phyloP scores from a whole-genome alignment of 2,888 invertebrate genomes.

The Desoria tigrina region DNA sequence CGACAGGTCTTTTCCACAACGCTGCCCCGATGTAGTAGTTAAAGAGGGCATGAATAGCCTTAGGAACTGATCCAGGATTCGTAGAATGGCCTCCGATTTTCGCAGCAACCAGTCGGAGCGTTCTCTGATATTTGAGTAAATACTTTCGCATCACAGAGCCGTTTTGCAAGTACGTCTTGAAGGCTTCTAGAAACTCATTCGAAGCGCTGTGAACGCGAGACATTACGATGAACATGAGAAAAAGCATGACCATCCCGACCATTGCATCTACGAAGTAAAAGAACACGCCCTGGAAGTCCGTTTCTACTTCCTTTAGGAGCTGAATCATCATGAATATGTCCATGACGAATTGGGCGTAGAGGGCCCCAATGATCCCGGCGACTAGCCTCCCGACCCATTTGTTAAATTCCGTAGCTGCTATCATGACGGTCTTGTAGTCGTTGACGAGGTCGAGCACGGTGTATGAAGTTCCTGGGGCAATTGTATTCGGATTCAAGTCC shows the following conservation, averaged over 20 bases:
- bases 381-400: conserved; percentile 35
- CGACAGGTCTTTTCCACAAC: conserved; percentile 45
- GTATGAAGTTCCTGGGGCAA: conserved; percentile 36
- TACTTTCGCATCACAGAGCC: conserved; percentile 32
- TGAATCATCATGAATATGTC: conserved; percentile 43
- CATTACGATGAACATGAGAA: conserved; percentile 28
- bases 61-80: conserved; percentile 32
- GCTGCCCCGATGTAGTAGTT: conserved; percentile 45
- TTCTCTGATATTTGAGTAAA: conserved; percentile 30
- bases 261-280: conserved; percentile 43
- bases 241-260: conserved; percentile 46
- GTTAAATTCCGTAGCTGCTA: conserved; percentile 31
- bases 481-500: conserved; percentile 23
- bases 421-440: conserved; percentile 36
- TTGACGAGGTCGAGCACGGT: conserved; percentile 26
- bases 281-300: conserved; percentile 37
- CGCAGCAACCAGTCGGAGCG: conserved; percentile 28
- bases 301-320: conserved; percentile 37
- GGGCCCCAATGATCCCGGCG: conserved; percentile 32
- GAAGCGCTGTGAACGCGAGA: not conserved
- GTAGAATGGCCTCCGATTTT: conserved; percentile 41
- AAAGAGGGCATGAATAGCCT: conserved; percentile 33
- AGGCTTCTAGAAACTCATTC: too few relatives aligned
- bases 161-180: conserved; percentile 34
- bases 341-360: conserved; percentile 38